Evolutionary conservation across 2,797 vertebrate species (phyloP), one percentile per base, ranked within the genome.

Genomic region (Euphonia xanthogaster): DNA sequence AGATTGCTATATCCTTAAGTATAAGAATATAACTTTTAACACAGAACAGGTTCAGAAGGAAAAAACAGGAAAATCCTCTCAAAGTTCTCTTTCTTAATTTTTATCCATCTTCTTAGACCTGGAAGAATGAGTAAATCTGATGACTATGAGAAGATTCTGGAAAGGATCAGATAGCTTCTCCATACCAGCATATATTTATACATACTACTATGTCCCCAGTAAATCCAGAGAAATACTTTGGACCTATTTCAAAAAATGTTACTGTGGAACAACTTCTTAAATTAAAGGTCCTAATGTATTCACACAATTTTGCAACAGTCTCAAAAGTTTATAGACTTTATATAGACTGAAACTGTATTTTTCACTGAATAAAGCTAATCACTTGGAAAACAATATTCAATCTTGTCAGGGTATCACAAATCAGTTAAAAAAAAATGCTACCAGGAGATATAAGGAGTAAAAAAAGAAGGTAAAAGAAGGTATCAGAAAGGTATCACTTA

Each of bases 171-270:
- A 18, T 42, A 31, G 12, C 9, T 83, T 19, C 35, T 72, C 24
- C 28, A 74, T 37, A 44, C 5, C 42, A 44, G 5, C 42, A 8
- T 28, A 7, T 14, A 86, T 73, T 70, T 74, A 24, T 37, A 63
- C 23, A 48, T 27, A 21, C 10, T 84, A 31, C 28, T 84, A 22
- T 2, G 12, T 19, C 6, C 8, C 15, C 0, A 0, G 1, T 20
- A 25, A 89, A 74, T 51, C 10, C 61, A 86, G 40, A 81, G 24
- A 89, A 89, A 63, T 24, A 63, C 37, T 60, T 74, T 23, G 7
- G 7, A 44, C 62, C 16, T 35, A 10, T 25, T 63, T 89, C 5
- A 66, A 45, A 13, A 77, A 55, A 20, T 33, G 4, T 18, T 71
- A 25, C 12, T 22, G 23, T 28, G 53, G 21, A 81, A 35, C 4